Base-by-base conservation (phyloP, 2,888 invertebrate species). In the Nemurella pictetii region DNA sequence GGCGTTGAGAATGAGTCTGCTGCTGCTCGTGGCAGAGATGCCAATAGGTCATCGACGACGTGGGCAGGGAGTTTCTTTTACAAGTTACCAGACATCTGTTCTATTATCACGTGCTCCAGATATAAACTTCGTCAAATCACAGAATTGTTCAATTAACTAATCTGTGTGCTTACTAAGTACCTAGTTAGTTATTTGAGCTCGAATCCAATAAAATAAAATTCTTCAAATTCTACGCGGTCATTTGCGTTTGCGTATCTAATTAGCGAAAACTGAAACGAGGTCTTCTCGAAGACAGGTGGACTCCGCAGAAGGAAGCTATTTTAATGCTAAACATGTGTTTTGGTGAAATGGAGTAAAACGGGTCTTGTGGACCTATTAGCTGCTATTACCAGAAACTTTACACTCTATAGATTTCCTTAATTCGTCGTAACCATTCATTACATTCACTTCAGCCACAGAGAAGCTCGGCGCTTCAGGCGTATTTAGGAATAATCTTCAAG, bases 1-100 rank as follows among this genome's bases (percentile, higher is more conserved):
- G 83, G 28, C 74, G 74, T n/a, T 30, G 27, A 78, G 77, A 20
- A 25, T 82, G 82, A 72, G 74, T 83, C 73, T 32, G 83, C 83
- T 26, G n/a, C n/a, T n/a, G n/a, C n/a, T n/a, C n/a, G n/a, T n/a
- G n/a, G n/a, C n/a, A n/a, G n/a, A n/a, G n/a, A n/a, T n/a, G n/a
- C n/a, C n/a, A n/a, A n/a, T n/a, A n/a, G n/a, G n/a, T n/a, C n/a
- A n/a, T n/a, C n/a, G n/a, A n/a, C n/a, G n/a, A n/a, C n/a, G n/a
- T n/a, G n/a, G n/a, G n/a, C n/a, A n/a, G n/a, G n/a, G n/a, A n/a
- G n/a, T n/a, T n/a, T n/a, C n/a, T n/a, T n/a, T n/a, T n/a, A n/a
- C n/a, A n/a, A n/a, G n/a, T n/a, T n/a, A n/a, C n/a, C n/a, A n/a
- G n/a, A n/a, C n/a, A n/a, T n/a, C n/a, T n/a, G n/a, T n/a, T n/a